A percentile compares a stretch with the other conserved stretches of the same genome.
phyloP scores from a whole-genome alignment of 2,797 vertebrate species.

The Nothura maculosa region DNA sequence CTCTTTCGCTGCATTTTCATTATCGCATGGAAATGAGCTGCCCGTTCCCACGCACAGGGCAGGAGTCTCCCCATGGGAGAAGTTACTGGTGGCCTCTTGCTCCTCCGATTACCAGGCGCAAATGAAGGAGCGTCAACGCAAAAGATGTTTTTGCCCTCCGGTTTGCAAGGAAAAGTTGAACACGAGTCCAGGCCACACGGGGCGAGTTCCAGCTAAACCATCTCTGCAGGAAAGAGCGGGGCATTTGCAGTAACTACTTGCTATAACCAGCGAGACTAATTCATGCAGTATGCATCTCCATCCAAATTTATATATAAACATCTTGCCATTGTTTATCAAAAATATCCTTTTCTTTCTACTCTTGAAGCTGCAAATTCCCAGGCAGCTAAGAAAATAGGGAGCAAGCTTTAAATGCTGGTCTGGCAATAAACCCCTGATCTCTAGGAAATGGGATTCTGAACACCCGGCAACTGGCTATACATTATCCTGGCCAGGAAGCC shows the following conservation, averaged over 20 bases:
- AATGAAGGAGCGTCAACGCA: conserved; percentile 58
- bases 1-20: conserved; percentile 80
- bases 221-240: fast-evolving
- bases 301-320: conserved; percentile 68
- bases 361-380: conserved; percentile 75
- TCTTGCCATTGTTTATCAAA: conserved; percentile 53
- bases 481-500: conserved; percentile 69
- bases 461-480: conserved; percentile 71
- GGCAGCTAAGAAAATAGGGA: conserved; percentile 74
- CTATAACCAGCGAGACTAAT: conserved; percentile 59
- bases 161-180: neutral
- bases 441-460: conserved; percentile 75
- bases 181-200: too few species aligned
- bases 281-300: conserved; percentile 18
- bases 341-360: conserved; percentile 69
- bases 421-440: conserved; percentile 80
- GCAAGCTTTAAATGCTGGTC: conserved; percentile 80
- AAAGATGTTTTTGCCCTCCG: neutral
- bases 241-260: neutral
- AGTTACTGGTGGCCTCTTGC: conserved; percentile 74
- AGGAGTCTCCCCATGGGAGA: conserved; percentile 62
- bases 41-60: conserved; percentile 72
- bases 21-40: conserved; percentile 84
- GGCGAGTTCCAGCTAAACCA: fast-evolving
- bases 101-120: conserved; percentile 62